These are phyloP conservation scores for Myotis yumanensis DNA, from an alignment of 2,113 vertebrate genomes.

Conservation along the genomic window DNA sequence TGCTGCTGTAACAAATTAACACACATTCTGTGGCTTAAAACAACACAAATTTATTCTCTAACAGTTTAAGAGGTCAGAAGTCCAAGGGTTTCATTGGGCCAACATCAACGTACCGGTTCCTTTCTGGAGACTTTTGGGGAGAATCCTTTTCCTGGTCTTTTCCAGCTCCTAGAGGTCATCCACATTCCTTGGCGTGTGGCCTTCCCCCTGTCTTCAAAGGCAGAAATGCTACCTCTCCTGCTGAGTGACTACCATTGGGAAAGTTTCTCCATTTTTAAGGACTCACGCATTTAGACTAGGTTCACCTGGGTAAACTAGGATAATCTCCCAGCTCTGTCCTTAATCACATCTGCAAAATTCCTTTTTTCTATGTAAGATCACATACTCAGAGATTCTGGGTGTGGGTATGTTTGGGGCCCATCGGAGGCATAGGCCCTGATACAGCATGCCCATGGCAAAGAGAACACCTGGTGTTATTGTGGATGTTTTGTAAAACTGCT, in stretches of 20 bases:
- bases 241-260: not conserved
- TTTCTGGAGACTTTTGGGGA: not conserved
- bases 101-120: not conserved
- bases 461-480: no score
- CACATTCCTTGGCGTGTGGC: not conserved
- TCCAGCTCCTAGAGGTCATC: not conserved
- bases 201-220: not conserved
- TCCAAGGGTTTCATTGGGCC: not conserved
- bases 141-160: not conserved
- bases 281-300: not conserved
- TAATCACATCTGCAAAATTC: not conserved
- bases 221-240: no score
- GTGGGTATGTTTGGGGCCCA: not conserved
- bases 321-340: not conserved
- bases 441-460: rapidly evolving
- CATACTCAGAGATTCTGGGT: not conserved
- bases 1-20: not conserved
- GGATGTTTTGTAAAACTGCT: not conserved
- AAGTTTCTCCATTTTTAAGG: not conserved
- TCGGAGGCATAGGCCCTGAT: rapidly evolving
- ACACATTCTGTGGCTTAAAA: not conserved
- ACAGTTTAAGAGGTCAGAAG: not conserved
- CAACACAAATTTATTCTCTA: not conserved
- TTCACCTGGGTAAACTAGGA: not conserved
- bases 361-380: not conserved